Evolutionary conservation across 2,113 vertebrate genomes (phyloP).

Genomic region (Anguilla japonica): DNA sequence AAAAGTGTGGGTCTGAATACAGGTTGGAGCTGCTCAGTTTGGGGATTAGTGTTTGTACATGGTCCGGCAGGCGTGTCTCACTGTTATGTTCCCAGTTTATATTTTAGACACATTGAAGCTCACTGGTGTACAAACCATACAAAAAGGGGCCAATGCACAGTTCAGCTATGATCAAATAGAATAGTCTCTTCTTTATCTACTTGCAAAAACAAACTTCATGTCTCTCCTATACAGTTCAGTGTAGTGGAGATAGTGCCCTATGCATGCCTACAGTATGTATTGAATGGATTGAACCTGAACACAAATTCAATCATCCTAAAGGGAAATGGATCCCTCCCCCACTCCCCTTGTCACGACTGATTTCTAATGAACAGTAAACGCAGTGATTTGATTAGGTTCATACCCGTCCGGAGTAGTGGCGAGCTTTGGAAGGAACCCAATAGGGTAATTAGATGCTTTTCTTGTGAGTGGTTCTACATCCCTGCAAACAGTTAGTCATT

Average conservation of each 20-base stretch:
- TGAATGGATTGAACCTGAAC: background rate
- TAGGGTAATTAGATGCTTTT: constrained; percentile 23
- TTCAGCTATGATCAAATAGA: background rate
- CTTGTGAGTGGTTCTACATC: constrained; percentile 24
- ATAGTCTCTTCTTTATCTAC: background rate
- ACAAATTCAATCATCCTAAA: constrained; percentile 1
- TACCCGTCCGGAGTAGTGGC: background rate
- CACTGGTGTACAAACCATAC: background rate
- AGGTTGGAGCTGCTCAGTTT: background rate
- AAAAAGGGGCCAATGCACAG: background rate
- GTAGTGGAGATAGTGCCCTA: background rate
- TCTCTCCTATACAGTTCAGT: background rate
- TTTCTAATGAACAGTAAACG: background rate
- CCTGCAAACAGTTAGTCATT: constrained; percentile 25
- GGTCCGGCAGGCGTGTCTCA: background rate
- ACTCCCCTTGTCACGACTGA: background rate
- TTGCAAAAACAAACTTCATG: background rate
- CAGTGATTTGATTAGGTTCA: constrained; percentile 19
- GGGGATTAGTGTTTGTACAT: background rate
- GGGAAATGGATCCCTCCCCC: background rate
- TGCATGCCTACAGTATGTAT: background rate
- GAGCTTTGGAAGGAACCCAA: constrained; percentile 12
- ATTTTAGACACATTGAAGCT: background rate
- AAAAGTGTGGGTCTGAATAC: background rate
- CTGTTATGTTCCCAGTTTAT: background rate